Base-by-base conservation (phyloP, 2,888 invertebrate genomes). In the Ennomos erosarius region DNA sequence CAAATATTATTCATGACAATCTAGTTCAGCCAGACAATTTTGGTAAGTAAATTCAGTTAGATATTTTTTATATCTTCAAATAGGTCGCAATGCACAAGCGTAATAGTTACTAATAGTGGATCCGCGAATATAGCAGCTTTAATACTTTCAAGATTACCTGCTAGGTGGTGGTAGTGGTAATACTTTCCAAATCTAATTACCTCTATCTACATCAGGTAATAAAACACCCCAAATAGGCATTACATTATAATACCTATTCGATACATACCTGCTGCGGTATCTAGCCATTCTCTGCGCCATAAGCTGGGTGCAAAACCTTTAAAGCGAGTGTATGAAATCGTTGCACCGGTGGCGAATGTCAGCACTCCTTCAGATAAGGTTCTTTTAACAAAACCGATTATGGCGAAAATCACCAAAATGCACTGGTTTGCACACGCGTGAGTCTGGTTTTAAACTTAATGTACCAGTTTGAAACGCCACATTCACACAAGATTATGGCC, bases 221-320 rank as follows among this genome's bases (percentile, higher is more conserved):
- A n/a, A n/a, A n/a, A n/a, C n/a, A n/a, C 26, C 26, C 26, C 6
- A 26, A 26, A 6, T 6, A 52, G 1, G 16, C 34, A 10, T 9
- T 45, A 16, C 9, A 36, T n/a, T n/a, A n/a, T n/a, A 10, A 1
- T 16, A 50, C 10, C n/a, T 38, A 36, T 39, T 16, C 3, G 16
- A 35, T 44, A 35, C 61, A 56, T 68, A 68, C 68, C 66, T 68
- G 63, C 86, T 89, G 82, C 76, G 47, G 26, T 74, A 83, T 85
- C 87, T 88, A 78, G 82, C 81, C 88, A 89, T 88, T 81, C 78
- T 82, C 76, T 80, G 72, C 73, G 79, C 81, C 74, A 76, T 76
- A 76, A 74, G 75, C 72, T 68, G 71, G 69, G 75, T 72, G 69
- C 70, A 69, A 73, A 75, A 75, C 69, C 70, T 35, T 16, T 51